phyloP scores from a whole-genome alignment of 2,113 vertebrate species.

The Tinamus guttatus region DNA sequence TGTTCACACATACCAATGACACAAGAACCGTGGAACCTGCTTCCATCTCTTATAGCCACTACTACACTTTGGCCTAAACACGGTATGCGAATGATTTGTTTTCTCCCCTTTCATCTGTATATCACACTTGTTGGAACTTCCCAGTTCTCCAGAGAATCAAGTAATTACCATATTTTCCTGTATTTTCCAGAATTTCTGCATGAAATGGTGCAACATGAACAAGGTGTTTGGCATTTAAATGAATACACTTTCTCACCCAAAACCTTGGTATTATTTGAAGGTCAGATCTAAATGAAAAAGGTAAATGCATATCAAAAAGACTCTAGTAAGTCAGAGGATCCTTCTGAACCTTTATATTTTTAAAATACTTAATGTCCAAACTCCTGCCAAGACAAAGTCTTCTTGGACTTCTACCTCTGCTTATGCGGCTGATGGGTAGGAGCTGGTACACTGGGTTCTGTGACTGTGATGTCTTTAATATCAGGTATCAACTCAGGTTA shows the following conservation, averaged over 20 bases:
- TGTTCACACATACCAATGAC: too few relatives aligned
- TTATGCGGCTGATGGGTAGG: background rate
- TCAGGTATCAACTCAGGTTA: background rate
- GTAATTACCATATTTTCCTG: background rate
- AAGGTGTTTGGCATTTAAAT: slow-evolving; percentile 33
- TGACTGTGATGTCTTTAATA: background rate
- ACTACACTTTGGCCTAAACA: background rate
- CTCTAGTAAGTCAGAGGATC: background rate
- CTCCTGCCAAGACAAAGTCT: background rate
- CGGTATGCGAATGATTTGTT: background rate
- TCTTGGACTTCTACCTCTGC: background rate
- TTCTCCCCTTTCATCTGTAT: background rate
- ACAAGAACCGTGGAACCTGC: background rate
- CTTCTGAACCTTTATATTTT: background rate
- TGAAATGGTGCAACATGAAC: background rate
- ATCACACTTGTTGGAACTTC: background rate
- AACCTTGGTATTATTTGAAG: slow-evolving; percentile 55
- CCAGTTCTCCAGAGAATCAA: background rate
- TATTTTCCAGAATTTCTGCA: background rate
- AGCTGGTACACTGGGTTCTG: background rate
- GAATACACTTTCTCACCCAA: background rate
- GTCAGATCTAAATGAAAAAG: slow-evolving; percentile 60
- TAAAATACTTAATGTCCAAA: background rate
- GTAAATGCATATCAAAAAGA: slow-evolving; percentile 19
- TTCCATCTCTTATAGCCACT: background rate